phyloP scores from a whole-genome alignment of 2,888 invertebrate species.

The Eupithecia dodoneata region DNA sequence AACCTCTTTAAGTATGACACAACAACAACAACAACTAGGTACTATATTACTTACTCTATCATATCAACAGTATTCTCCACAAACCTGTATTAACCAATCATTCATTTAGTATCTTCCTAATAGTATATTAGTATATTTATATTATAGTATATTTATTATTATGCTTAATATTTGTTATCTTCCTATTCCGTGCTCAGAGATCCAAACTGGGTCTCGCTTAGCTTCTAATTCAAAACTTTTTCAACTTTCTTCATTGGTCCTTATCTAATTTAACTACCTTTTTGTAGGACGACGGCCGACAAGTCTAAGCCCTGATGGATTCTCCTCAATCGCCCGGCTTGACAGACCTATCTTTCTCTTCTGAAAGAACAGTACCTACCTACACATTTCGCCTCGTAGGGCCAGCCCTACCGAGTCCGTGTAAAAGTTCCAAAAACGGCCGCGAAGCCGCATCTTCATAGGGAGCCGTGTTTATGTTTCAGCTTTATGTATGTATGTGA shows the following conservation, averaged over 20 bases:
- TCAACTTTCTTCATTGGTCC: not conserved
- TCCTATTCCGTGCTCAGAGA: too few relatives aligned
- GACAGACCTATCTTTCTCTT: not conserved
- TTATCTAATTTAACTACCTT: not conserved
- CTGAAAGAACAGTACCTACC: not conserved
- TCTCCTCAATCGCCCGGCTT: not conserved
- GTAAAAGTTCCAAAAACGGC: constrained; percentile 37
- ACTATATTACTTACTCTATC: too few relatives aligned
- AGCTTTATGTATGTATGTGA: constrained; percentile 33
- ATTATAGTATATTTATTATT: too few relatives aligned
- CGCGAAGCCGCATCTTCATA: constrained; percentile 29
- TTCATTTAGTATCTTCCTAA: too few relatives aligned
- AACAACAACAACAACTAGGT: too few relatives aligned
- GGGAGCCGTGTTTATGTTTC: constrained; percentile 34
- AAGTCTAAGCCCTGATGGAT: not conserved
- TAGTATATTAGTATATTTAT: too few relatives aligned
- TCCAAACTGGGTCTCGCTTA: not conserved
- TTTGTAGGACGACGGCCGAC: not conserved
- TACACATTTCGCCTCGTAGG: not conserved
- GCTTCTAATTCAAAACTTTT: not conserved
- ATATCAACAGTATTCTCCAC: too few relatives aligned
- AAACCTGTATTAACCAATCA: too few relatives aligned
- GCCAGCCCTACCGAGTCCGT: constrained; percentile 31
- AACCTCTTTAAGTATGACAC: too few relatives aligned
- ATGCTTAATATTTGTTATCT: too few relatives aligned